phyloP scores from a whole-genome alignment of 2,888 invertebrate genomes.

The Spodoptera exigua region DNA sequence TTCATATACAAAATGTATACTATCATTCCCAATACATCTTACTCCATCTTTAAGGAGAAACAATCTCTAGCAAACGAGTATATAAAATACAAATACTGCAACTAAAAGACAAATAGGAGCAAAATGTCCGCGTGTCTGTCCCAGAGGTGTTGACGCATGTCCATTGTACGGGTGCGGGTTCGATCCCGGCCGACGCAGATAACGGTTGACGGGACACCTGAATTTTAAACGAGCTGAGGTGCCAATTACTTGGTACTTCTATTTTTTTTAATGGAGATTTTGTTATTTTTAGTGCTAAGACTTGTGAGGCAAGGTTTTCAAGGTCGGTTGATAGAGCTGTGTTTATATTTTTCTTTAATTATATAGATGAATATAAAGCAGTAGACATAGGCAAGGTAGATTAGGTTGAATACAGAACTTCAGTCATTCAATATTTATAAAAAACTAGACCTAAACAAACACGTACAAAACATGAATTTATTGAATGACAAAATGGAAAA shows the following conservation, averaged over 20 bases:
- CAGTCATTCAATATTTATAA: no score
- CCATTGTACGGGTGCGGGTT: conserved; percentile 67
- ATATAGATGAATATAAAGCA: no score
- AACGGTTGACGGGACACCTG: conserved; percentile 72
- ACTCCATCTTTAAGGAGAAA: no score
- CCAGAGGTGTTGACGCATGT: conserved; percentile 67
- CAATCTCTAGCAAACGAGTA: neutral
- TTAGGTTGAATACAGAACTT: no score
- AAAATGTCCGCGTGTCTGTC: conserved; percentile 49
- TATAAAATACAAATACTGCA: conserved; percentile 30
- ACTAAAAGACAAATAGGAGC: conserved; percentile 58
- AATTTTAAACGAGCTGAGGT: conserved; percentile 68
- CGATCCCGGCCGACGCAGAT: conserved; percentile 60
- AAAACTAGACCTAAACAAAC: no score
- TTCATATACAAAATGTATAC: no score
- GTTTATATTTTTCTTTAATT: no score
- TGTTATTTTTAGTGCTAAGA: conserved; percentile 27
- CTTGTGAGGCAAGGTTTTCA: neutral
- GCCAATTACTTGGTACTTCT: conserved; percentile 64
- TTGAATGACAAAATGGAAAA: no score
- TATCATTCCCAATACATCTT: no score
- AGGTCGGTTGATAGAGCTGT: neutral
- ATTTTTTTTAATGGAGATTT: conserved; percentile 28
- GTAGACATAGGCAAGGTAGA: no score
- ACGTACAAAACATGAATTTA: no score